Percentiles rank a stretch among this genome's conserved stretches.
These are phyloP conservation scores for Anthonomus grandis DNA, from an alignment of 1,140 invertebrate species.

Conservation along the genomic window DNA sequence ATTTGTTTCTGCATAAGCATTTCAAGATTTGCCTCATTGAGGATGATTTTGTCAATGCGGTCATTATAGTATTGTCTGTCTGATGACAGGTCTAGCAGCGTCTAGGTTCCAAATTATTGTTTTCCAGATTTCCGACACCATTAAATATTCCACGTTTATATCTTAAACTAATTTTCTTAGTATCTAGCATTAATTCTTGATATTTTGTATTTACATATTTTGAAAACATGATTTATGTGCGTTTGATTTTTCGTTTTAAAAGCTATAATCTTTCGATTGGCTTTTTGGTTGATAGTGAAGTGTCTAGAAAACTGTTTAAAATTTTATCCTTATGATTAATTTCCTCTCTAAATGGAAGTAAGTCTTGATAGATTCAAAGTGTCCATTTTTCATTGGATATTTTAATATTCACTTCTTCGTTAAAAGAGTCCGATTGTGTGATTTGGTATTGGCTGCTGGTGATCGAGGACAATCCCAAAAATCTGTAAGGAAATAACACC, in stretches of 20 bases:
- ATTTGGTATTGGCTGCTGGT: too few species aligned
- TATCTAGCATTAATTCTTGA: slow-evolving; percentile 4
- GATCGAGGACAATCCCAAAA: too few species aligned
- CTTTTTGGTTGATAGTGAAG: background rate
- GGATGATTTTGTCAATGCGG: slow-evolving; percentile 25
- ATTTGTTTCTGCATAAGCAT: slow-evolving; percentile 28
- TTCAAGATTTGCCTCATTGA: slow-evolving; percentile 20
- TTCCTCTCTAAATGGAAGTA: background rate
- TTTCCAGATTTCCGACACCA: slow-evolving; percentile 23
- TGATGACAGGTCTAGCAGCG: slow-evolving; percentile 21
- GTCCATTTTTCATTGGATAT: slow-evolving; percentile 21
- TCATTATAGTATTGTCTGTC: too few species aligned
- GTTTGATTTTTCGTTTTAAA: slow-evolving; percentile 3
- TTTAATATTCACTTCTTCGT: slow-evolving; percentile 10
- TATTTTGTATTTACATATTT: too few species aligned
- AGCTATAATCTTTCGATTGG: background rate
- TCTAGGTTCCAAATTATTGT: slow-evolving; percentile 25
- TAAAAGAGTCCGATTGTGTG: too few species aligned
- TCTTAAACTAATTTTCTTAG: slow-evolving; percentile 10
- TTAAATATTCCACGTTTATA: too few species aligned
- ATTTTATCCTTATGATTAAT: slow-evolving; percentile 16
- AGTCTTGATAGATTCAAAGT: slow-evolving; percentile 11
- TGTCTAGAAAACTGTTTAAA: background rate
- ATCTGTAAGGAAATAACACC: too few species aligned
- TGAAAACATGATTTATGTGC: slow-evolving; percentile 9